Evolutionary conservation across 2,888 invertebrate species (phyloP).

Genomic region (Stenodema calcarata): DNA sequence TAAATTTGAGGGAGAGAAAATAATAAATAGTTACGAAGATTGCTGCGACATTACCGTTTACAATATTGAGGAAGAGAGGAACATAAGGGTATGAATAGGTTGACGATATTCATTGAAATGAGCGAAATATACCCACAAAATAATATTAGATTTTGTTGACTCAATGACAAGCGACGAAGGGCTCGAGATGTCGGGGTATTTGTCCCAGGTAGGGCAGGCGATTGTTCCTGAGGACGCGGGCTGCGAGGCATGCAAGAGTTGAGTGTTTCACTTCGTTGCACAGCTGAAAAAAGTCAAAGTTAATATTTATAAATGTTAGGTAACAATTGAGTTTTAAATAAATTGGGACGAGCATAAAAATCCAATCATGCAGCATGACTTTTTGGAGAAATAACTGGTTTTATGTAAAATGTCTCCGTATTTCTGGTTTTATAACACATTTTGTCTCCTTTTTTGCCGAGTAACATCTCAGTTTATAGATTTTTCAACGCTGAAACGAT

Average conservation of each 20-base stretch:
- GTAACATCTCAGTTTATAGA: too few relatives aligned
- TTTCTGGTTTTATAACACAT: too few relatives aligned
- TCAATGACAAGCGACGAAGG: constrained; percentile 55
- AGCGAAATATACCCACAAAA: neutral
- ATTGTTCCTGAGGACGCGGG: constrained; percentile 70
- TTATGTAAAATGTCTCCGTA: too few relatives aligned
- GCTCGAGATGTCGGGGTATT: constrained; percentile 54
- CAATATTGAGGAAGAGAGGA: neutral
- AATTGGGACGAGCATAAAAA: too few relatives aligned
- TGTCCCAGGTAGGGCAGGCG: constrained; percentile 59
- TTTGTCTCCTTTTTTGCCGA: too few relatives aligned
- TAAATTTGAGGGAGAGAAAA: neutral
- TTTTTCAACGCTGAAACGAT: too few relatives aligned
- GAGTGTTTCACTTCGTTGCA: constrained; percentile 69
- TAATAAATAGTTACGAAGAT: neutral
- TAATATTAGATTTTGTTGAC: neutral
- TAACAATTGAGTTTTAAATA: too few relatives aligned
- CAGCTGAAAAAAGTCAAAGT: constrained; percentile 4
- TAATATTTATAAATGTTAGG: too few relatives aligned
- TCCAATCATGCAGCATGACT: too few relatives aligned
- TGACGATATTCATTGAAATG: neutral
- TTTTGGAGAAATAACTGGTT: too few relatives aligned
- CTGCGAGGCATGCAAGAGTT: constrained; percentile 84
- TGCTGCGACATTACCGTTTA: neutral
- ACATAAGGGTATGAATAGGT: neutral